Base-by-base conservation (phyloP, 2,888 invertebrate genomes). In the Mylabris sibirica region DNA sequence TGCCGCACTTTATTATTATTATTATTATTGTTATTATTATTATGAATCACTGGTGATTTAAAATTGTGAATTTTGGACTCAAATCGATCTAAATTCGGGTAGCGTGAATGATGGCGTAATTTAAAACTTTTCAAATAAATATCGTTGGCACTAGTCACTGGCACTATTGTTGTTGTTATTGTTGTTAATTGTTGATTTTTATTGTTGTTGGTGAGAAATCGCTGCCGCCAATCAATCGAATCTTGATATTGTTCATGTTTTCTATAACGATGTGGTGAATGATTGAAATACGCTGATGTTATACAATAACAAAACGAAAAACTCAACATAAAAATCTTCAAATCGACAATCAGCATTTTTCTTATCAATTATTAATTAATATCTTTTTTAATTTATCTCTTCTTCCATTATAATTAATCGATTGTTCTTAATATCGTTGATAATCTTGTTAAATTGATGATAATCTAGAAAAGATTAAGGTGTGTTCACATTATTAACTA, bases 71-170 rank as follows among this genome's bases (percentile, higher is more conserved):
- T 75, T 34, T 76, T 75, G 8, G 71, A 70, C 73, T 73, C 72
- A 26, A 79, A 76, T 59, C 73, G 75, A 59, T 77, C 76, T 57
- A 79, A 76, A 64, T 79, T 77, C n/a, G 78, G 72, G 65, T 76
- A 79, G 60, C 78, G 71, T 53, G 78, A 76, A 63, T 74, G 75
- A 59, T 74, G 74, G 22, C 76, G 72, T 53, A 76, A 62, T 62
- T 73, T 76, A 2, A 71, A 63, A 65, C 60, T 68, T 44, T 68
- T 65, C n/a, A 68, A 68, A 57, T 65, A 63, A 65, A 68, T 67
- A 44, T 70, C 70, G 24, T 68, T 70, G 35, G 35, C 68, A 63
- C 68, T 70, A 57, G 44, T 69, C 63, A 66, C 63, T 60, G 44
- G 38, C 35, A 60, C 66, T 63, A 57, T 67, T 34, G 60, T 57